Evolutionary conservation across 2,888 invertebrate genomes (phyloP), one percentile per base, ranked within the genome.

Genomic region (Chelonus formosanus): DNA sequence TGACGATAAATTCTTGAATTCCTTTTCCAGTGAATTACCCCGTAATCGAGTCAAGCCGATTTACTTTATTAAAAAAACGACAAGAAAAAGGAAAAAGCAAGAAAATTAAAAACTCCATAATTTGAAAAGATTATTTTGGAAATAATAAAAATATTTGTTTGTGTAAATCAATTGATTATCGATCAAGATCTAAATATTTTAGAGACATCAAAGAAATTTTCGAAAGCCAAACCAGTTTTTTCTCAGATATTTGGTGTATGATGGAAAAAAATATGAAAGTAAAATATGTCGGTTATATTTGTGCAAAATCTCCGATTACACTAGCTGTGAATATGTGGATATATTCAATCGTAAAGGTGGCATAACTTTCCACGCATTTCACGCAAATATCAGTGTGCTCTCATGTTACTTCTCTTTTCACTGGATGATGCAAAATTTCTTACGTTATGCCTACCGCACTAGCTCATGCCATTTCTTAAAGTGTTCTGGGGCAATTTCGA

Each of bases 1-100:
- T 63, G 69, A 71, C 74, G 77, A 78, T 79, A 77, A 78, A 79
- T 78, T 77, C 70, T 64, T 66, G 57, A 69, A 72, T 75, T 78
- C 74, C 71, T 73, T 69, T 68, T 68, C 53, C 70, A 71, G 70
- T 68, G 64, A 70, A 67, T 69, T 63, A 67, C 58, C 58, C 62
- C 52, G 65, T 63, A 63, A 70, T 69, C 57, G 62, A 57, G 44
- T 54, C 53, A 50, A 60, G 53, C 61, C 57, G 58, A 66, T 67
- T 67, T 57, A 50, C 58, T 54, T 55, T 47, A 58, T 52, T 8
- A 55, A 34, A n/a, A 36, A 53, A 44, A 2, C n/a, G n/a, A 53
- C 20, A 31, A 59, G 8, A 52, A 59, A 48, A 63, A 36, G 40
- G 6, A 3, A 40, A 40, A 6, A 40, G 4, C 5, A 4, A 55